Percentiles rank a stretch among this genome's conserved stretches.
phyloP scores from a whole-genome alignment of 2,797 vertebrate genomes.

The Dicrostonyx torquatus region DNA sequence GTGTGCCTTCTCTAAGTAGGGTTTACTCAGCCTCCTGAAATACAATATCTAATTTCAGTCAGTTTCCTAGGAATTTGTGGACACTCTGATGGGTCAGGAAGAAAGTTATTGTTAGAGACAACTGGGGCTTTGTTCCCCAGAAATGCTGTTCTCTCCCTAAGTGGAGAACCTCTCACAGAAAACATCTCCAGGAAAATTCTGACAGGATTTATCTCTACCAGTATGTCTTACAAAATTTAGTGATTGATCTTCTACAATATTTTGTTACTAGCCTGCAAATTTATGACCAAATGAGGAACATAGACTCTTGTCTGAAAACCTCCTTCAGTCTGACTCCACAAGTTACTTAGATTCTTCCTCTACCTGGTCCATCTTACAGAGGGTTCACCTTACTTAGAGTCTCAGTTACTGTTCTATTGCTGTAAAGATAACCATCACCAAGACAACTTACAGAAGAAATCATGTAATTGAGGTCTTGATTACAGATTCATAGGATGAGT shows the following conservation, averaged over 20 bases:
- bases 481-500: not conserved
- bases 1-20: too few relatives aligned
- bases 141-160: not conserved
- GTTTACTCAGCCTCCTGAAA: too few relatives aligned
- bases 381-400: accelerated
- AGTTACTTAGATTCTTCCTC: not conserved
- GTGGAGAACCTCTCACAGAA: not conserved
- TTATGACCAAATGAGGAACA: not conserved
- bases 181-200: not conserved
- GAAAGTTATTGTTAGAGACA: not conserved
- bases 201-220: not conserved
- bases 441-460: not conserved
- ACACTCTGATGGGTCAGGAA: not conserved
- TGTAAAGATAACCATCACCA: not conserved
- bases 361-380: too few relatives aligned
- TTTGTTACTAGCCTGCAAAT: not conserved
- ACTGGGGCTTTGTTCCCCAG: not conserved
- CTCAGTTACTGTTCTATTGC: not conserved
- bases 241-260: not conserved
- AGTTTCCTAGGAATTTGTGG: not conserved
- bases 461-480: not conserved
- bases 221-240: not conserved
- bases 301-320: not conserved
- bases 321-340: not conserved
- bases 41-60: too few relatives aligned